These are phyloP conservation scores for Chaitophorus viminalis DNA, from an alignment of 2,888 invertebrate species.

Conservation along the genomic window DNA sequence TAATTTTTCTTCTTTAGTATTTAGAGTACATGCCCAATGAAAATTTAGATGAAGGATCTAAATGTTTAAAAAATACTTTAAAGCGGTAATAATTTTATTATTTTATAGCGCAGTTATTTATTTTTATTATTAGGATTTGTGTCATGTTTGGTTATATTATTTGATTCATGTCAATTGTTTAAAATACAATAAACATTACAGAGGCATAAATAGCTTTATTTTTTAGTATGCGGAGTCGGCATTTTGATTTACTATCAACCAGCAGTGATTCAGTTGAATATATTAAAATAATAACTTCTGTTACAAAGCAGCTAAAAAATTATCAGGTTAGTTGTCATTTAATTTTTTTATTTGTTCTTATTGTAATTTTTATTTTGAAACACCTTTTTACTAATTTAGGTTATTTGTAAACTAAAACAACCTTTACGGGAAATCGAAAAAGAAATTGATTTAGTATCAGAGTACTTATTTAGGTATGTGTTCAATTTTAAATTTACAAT, in stretches of 20 bases:
- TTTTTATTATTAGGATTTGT: not conserved
- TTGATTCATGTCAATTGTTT: not conserved
- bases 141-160: not conserved
- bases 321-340: slow-evolving; percentile 37
- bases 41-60: slow-evolving; percentile 39
- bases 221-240: slow-evolving; percentile 57
- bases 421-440: slow-evolving; percentile 25
- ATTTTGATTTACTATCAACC: slow-evolving; percentile 50
- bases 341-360: not conserved
- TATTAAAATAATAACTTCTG: slow-evolving; percentile 54
- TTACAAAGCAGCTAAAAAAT: slow-evolving; percentile 59
- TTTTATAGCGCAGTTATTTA: not conserved
- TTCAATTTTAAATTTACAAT: slow-evolving; percentile 63
- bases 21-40: slow-evolving; percentile 53
- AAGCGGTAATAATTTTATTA: slow-evolving; percentile 45
- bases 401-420: slow-evolving; percentile 48
- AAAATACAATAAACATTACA: not conserved
- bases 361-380: not conserved
- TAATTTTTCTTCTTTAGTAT: slow-evolving; percentile 28
- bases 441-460: slow-evolving; percentile 35
- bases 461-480: slow-evolving; percentile 18
- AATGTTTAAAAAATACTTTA: slow-evolving; percentile 55
- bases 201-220: not conserved
- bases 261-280: slow-evolving; percentile 50
- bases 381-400: not conserved